These are phyloP conservation scores for Cataglyphis rosenhaueri DNA, from an alignment of 2,888 invertebrate genomes.

Conservation along the genomic window DNA sequence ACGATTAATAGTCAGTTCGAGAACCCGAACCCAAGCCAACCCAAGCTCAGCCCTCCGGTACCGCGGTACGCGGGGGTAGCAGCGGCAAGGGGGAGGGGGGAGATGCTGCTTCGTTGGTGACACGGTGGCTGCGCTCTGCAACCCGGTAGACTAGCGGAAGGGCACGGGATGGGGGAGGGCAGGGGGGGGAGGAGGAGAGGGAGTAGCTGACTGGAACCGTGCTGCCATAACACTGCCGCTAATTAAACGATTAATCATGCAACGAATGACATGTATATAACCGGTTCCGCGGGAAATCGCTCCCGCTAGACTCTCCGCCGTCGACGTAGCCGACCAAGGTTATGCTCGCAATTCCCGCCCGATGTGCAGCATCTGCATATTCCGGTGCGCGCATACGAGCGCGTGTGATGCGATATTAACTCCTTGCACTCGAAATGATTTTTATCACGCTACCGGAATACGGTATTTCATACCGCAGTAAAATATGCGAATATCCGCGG, in stretches of 20 bases:
- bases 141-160: constrained; percentile 12
- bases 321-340: constrained; percentile 65
- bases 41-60: constrained; percentile 51
- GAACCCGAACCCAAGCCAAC: constrained; percentile 55
- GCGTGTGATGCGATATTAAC: constrained; percentile 45
- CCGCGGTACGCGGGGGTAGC: constrained; percentile 49
- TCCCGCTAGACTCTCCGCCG: constrained; percentile 71
- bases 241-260: constrained; percentile 85
- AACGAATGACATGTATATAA: constrained; percentile 82
- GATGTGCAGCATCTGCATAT: constrained; percentile 77
- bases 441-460: constrained; percentile 21
- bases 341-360: constrained; percentile 70
- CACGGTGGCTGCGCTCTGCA: constrained; percentile 71
- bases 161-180: constrained; percentile 8
- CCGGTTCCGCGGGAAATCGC: constrained; percentile 77
- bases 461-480: not conserved
- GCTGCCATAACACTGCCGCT: constrained; percentile 83
- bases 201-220: constrained; percentile 76
- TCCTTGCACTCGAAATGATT: constrained; percentile 45
- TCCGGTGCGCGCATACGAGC: constrained; percentile 50
- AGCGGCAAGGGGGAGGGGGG: constrained; percentile 69
- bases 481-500: constrained; percentile 21
- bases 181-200: not conserved
- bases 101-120: constrained; percentile 71
- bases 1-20: constrained; percentile 77